Base-by-base conservation (phyloP, 2,888 invertebrate species). In the Tipula lateralis region DNA sequence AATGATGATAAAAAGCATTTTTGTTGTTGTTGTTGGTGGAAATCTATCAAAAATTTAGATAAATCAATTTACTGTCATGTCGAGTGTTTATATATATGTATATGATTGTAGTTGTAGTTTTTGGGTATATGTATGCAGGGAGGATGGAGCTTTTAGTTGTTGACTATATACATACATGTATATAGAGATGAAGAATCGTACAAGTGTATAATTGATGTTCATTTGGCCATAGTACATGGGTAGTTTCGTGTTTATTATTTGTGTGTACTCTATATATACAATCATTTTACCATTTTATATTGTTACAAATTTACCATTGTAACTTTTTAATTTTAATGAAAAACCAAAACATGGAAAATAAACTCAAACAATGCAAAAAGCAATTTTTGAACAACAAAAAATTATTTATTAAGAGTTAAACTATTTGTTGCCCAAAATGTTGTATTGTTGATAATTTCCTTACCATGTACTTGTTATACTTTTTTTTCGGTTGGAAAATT, bases 151-250 rank as follows among this genome's bases (percentile, higher is more conserved):
- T 44, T 44, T 1, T 44, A n/a, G 2, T 44, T 7, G 32, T 13
- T 44, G n/a, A n/a, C 32, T 32, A 32, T 32, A 32, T 44, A 44
- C n/a, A 44, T n/a, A n/a, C 44, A 44, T 32, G 7, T 32, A 32
- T 32, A 32, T 32, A 32, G 4, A 32, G 4, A n/a, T 32, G 4
- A 5, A 80, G 30, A 82, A 82, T 82, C 82, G 32, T 82, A 82
- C 82, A 82, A 82, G 30, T 82, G 82, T 82, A 82, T 82, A 82
- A 82, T 82, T 82, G 82, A 82, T 82, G 82, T 82, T 82, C 82
- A 30, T 82, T 82, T 82, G 82, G 66, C 24, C 66, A 44, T 9
- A 44, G 44, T 13, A 44, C 44, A 44, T 44, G 44, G n/a, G 66
- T 66, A 66, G 19, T 24, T 66, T 66, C 7, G 7, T 24, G 24